These are phyloP conservation scores for Esox masquinongy DNA, from an alignment of 2,797 vertebrate genomes.

Conservation along the genomic window DNA sequence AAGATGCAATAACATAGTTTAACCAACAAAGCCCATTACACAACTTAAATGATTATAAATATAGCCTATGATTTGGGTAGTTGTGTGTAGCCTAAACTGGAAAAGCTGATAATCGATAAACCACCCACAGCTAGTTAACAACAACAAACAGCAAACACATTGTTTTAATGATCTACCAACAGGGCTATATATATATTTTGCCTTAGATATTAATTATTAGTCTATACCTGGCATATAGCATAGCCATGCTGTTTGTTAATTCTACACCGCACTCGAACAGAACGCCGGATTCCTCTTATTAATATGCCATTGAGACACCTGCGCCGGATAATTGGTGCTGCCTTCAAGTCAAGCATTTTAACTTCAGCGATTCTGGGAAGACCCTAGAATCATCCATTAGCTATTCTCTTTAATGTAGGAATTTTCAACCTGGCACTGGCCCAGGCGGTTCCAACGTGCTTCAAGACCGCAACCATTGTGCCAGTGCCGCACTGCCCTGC, in stretches of 20 bases:
- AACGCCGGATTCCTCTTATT: neutral
- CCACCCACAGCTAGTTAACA: no score
- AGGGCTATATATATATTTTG: neutral
- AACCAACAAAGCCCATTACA: no score
- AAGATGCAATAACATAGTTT: neutral
- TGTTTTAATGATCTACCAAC: neutral
- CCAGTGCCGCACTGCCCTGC: no score
- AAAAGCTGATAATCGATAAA: no score
- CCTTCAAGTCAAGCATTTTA: neutral
- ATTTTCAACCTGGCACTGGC: no score
- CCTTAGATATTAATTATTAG: neutral
- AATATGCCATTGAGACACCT: neutral
- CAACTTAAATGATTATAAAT: no score
- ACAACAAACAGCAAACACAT: no score
- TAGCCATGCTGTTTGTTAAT: neutral
- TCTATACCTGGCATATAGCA: neutral
- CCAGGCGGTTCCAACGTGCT: no score
- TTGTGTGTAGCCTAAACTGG: no score
- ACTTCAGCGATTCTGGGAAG: neutral
- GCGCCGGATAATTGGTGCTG: neutral
- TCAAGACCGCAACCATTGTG: no score
- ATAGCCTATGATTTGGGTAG: no score
- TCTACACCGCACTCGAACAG: neutral
- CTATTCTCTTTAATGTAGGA: no score
- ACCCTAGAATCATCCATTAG: neutral